phyloP scores from a whole-genome alignment of 1,140 invertebrate genomes.

The Atta colombica region DNA sequence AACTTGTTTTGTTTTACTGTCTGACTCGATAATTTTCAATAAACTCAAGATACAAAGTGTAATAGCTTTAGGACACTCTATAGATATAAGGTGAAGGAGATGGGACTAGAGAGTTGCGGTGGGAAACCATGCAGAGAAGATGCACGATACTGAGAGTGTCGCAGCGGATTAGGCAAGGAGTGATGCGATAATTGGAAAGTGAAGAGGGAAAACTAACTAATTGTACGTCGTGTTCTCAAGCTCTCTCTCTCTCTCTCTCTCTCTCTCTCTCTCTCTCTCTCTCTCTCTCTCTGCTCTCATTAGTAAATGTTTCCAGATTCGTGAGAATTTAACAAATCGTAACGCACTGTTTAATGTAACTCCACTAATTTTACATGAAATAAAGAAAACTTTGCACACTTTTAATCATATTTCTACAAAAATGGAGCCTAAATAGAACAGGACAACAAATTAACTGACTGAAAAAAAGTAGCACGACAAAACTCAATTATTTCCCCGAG shows the following conservation, averaged over 20 bases:
- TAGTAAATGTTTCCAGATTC: constrained; percentile 40
- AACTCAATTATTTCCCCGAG: constrained; percentile 2
- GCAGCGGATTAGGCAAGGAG: constrained; percentile 50
- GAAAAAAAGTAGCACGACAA: not conserved
- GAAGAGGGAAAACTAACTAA: constrained; percentile 64
- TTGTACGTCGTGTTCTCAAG: constrained; percentile 48
- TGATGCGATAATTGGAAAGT: constrained; percentile 63
- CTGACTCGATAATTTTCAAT: not conserved
- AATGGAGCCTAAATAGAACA: not conserved
- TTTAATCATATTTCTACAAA: constrained; percentile 3
- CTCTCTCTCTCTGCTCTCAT: constrained; percentile 2
- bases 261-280: not conserved
- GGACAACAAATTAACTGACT: not conserved
- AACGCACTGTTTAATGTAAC: constrained; percentile 4
- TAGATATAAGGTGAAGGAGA: constrained; percentile 32
- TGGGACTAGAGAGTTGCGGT: constrained; percentile 19
- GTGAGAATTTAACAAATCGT: constrained; percentile 30
- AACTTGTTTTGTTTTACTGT: not conserved
- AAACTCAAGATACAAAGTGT: not conserved
- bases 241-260: not conserved
- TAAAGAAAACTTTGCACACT: not conserved
- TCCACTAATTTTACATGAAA: not conserved
- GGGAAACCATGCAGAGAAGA: constrained; percentile 39
- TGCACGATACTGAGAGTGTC: constrained; percentile 54
- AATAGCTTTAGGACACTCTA: constrained; percentile 24